Evolutionary conservation across 2,888 invertebrate genomes (phyloP).

Genomic region (Creontiades dilutus): DNA sequence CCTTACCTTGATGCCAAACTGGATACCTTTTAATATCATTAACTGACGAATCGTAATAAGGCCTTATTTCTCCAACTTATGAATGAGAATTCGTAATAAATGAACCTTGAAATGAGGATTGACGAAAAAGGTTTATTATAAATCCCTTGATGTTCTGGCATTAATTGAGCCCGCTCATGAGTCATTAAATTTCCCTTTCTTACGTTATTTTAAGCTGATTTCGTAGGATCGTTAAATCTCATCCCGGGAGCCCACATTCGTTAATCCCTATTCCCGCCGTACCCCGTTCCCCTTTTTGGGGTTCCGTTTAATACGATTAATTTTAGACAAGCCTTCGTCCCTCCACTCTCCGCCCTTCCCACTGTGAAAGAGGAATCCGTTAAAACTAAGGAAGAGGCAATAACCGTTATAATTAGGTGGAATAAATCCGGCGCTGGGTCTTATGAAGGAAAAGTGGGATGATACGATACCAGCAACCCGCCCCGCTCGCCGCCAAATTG

Average conservation of each 20-base stretch:
- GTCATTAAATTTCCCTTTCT: conserved; percentile 12
- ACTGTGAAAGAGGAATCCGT: background rate
- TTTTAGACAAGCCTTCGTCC: background rate
- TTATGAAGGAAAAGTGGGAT: conserved; percentile 11
- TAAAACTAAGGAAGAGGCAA: conserved; percentile 28
- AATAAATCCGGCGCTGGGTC: conserved; percentile 26
- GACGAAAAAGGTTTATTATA: background rate
- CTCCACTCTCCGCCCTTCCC: background rate
- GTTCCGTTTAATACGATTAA: background rate
- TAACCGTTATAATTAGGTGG: conserved; percentile 39
- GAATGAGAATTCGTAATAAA: too few relatives aligned
- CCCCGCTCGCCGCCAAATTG: conserved; percentile 23
- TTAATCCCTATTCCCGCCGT: background rate
- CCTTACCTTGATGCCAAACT: too few relatives aligned
- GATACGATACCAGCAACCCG: conserved; percentile 9
- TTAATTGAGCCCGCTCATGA: background rate
- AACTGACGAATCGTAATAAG: too few relatives aligned
- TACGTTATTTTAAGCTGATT: conserved; percentile 39
- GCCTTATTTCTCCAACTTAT: too few relatives aligned
- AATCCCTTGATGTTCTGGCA: background rate
- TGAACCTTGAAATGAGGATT: background rate
- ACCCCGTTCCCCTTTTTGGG: background rate
- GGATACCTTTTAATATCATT: too few relatives aligned
- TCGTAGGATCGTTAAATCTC: background rate
- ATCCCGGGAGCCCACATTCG: background rate